phyloP scores from a whole-genome alignment of 2,888 invertebrate genomes.

The Amphipyra tragopoginis region DNA sequence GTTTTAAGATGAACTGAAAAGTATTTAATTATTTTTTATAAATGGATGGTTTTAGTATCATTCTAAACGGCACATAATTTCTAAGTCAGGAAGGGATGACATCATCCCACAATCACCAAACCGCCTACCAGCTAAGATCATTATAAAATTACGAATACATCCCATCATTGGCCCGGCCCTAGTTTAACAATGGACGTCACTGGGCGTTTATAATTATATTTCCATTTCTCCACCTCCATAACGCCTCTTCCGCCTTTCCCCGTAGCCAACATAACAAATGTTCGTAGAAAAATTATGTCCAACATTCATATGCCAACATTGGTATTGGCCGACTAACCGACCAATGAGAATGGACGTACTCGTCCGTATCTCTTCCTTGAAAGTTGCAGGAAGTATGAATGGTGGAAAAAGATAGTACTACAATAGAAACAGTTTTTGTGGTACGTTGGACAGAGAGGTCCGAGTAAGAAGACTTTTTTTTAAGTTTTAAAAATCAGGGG shows the following conservation, averaged over 20 bases:
- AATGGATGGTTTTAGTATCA: no score
- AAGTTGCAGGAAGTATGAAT: slow-evolving; percentile 17
- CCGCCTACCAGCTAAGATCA: no score
- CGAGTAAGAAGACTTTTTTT: no score
- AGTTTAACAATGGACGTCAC: neutral
- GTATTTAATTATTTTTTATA: no score
- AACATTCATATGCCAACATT: slow-evolving; percentile 9
- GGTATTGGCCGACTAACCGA: slow-evolving; percentile 23
- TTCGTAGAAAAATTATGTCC: slow-evolving; percentile 24
- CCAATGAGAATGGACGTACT: slow-evolving; percentile 28
- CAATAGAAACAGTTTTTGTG: neutral
- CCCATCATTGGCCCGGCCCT: neutral
- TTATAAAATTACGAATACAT: neutral
- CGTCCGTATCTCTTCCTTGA: slow-evolving; percentile 41
- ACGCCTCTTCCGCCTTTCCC: slow-evolving; percentile 44
- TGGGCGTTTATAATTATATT: neutral
- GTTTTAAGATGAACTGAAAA: no score
- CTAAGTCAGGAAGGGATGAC: neutral
- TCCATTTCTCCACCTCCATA: slow-evolving; percentile 12
- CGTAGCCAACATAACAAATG: slow-evolving; percentile 19
- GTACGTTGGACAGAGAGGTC: neutral
- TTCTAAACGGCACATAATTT: no score
- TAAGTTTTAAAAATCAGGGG: no score
- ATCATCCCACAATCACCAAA: neutral
- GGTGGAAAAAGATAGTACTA: slow-evolving; percentile 4